Conservation (phyloP, 1,140 invertebrate species). For the Atta cephalotes region DNA sequence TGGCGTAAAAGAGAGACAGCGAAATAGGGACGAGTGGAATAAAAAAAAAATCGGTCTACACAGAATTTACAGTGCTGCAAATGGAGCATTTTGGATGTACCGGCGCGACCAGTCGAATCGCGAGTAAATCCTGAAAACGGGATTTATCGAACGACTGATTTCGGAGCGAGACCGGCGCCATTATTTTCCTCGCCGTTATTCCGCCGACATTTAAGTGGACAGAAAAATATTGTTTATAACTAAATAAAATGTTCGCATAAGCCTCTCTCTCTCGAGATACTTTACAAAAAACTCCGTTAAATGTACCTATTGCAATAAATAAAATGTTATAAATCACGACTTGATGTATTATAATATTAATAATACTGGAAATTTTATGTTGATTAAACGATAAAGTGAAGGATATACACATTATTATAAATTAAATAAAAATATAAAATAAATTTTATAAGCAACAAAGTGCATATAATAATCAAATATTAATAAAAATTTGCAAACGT, state of each 20-base stretch:
- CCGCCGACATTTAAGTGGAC: slow-evolving; percentile 24
- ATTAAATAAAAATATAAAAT: slow-evolving; percentile 1
- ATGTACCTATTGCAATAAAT: not conserved
- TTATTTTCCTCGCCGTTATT: slow-evolving; percentile 27
- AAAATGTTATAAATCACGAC: not conserved
- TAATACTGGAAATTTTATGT: not conserved
- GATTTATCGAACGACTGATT: slow-evolving; percentile 53
- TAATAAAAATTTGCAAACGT: not conserved
- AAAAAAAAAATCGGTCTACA: slow-evolving; percentile 49
- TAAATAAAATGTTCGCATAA: not conserved
- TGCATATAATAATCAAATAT: not conserved
- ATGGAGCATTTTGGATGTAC: slow-evolving; percentile 57
- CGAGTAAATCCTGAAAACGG: slow-evolving; percentile 46
- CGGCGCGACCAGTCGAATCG: slow-evolving; percentile 17
- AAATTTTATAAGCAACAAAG: not conserved
- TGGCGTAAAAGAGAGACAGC: not conserved
- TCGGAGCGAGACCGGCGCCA: slow-evolving; percentile 1
- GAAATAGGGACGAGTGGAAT: slow-evolving; percentile 21
- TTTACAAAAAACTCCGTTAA: not conserved
- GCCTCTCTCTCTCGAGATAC: not conserved
- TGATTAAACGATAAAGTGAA: not conserved
- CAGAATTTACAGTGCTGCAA: slow-evolving; percentile 54
- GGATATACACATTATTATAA: not conserved
- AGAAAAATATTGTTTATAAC: slow-evolving; percentile 28
- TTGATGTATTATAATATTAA: not conserved